Evolutionary conservation across 2,888 invertebrate genomes (phyloP).

Genomic region (Heliconius charithonia): DNA sequence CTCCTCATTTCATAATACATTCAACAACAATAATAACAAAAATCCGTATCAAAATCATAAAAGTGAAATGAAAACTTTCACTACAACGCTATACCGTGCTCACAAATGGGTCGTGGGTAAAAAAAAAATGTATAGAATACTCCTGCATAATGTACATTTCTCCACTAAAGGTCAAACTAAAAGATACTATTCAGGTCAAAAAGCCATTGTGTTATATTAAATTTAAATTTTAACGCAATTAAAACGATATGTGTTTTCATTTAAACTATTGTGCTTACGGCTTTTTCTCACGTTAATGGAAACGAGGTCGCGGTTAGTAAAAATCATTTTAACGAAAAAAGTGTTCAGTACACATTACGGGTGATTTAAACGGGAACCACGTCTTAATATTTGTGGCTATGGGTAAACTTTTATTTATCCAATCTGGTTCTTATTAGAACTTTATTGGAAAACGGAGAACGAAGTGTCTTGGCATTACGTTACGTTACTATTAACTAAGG

Average conservation of each 20-base stretch:
- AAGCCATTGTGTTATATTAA: constrained; percentile 28
- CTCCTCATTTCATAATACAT: neutral
- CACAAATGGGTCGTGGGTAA: neutral
- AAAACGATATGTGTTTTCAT: constrained; percentile 33
- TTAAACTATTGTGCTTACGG: constrained; percentile 35
- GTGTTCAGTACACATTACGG: constrained; percentile 11
- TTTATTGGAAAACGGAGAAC: neutral
- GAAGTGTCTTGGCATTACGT: neutral
- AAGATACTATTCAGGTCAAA: constrained; percentile 23
- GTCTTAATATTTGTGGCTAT: too few species aligned
- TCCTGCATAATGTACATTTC: neutral
- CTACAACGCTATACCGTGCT: neutral
- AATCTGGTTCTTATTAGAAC: too few species aligned
- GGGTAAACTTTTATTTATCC: too few species aligned
- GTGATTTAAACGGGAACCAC: neutral
- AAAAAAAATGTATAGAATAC: neutral
- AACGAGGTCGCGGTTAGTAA: constrained; percentile 31
- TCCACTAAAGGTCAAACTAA: constrained; percentile 18
- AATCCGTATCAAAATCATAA: neutral
- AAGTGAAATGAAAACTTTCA: constrained; percentile 26
- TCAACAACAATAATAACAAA: neutral
- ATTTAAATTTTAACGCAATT: constrained; percentile 27
- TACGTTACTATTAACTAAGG: too few species aligned
- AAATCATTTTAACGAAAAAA: constrained; percentile 24
- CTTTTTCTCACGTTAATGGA: constrained; percentile 37